Conservation (phyloP, 2,888 invertebrate species). For the Lomographa bimaculata region DNA sequence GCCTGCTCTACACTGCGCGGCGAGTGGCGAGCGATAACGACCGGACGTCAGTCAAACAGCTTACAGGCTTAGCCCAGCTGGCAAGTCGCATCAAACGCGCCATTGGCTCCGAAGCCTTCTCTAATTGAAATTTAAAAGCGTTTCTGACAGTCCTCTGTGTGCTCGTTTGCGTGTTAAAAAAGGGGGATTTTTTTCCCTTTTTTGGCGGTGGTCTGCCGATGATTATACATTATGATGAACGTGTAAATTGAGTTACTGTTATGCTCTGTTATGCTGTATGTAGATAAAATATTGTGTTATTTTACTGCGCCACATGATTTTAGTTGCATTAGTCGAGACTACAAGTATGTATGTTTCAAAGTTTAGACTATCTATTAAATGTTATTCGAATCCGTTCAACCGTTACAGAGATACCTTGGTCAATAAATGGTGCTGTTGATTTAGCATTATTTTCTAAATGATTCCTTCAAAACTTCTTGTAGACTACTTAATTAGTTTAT, state of each 20-base stretch:
- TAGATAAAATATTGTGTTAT: no score
- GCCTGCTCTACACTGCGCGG: slow-evolving; percentile 32
- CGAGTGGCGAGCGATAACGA: slow-evolving; percentile 36
- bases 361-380: no score
- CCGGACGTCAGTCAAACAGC: slow-evolving; percentile 50
- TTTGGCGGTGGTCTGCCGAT: slow-evolving; percentile 3
- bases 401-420: no score
- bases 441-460: no score
- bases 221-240: slow-evolving; percentile 18
- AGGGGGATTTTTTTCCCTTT: slow-evolving; percentile 21
- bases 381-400: no score
- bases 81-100: slow-evolving; percentile 57
- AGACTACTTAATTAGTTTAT: no score
- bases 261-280: no score
- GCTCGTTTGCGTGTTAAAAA: slow-evolving; percentile 45
- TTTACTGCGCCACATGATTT: no score
- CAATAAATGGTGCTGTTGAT: no score
- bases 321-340: no score
- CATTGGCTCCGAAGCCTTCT: slow-evolving; percentile 55
- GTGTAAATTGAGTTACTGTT: background rate
- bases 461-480: no score
- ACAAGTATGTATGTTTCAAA: no score
- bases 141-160: slow-evolving; percentile 56
- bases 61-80: slow-evolving; percentile 53
- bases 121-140: slow-evolving; percentile 65